Evolutionary conservation across 2,888 invertebrate genomes (phyloP), one percentile per base, ranked within the genome.

Genomic region (Hermaeophaga mercurialis): DNA sequence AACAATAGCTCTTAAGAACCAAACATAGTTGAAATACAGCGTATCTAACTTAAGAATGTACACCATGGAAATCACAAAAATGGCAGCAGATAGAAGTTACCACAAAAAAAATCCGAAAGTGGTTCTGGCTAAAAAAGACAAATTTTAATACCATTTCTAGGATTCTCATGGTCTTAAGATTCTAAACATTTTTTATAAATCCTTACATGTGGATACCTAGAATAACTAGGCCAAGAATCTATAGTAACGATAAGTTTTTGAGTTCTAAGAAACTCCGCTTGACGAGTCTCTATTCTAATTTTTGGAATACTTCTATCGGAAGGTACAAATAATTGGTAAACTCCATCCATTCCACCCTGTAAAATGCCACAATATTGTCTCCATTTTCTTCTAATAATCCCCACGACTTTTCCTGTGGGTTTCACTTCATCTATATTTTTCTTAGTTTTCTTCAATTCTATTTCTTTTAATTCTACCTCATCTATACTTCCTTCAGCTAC

Each of bases 301-400:
- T 94, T 91, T 0, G 99, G 98, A 56, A 98, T 91, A 65, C 91
- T 88, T 58, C 89, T 86, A 74, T 99, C 97, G 0, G 97, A 94
- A 15, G 99, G 96, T 1, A 95, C 85, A 79, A 99, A 98, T 1
- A 98, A 79, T 74, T 97, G 96, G 15, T 90, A 82, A 0, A 83
- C 81, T 0, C 85, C 84, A 36, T 85, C 83, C 76, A 85, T 82
- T 71, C 88, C 91, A 0, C 88, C 86, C 75, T 93, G 86, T 52
- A 99, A 78, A 66, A 98, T 94, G 9, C 99, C 99, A 79, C 98
- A 99, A 77, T 97, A 98, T 39, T 56, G 38, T 33, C 96, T 82
- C 96, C 98, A 97, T 74, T 97, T 98, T 54, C 98, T 84, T 62
- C 92, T 85, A 56, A 99, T 91, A 61, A 99, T 94, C 1, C 96